phyloP scores from a whole-genome alignment of 2,888 invertebrate species.

The Dolichomitus sp. region DNA sequence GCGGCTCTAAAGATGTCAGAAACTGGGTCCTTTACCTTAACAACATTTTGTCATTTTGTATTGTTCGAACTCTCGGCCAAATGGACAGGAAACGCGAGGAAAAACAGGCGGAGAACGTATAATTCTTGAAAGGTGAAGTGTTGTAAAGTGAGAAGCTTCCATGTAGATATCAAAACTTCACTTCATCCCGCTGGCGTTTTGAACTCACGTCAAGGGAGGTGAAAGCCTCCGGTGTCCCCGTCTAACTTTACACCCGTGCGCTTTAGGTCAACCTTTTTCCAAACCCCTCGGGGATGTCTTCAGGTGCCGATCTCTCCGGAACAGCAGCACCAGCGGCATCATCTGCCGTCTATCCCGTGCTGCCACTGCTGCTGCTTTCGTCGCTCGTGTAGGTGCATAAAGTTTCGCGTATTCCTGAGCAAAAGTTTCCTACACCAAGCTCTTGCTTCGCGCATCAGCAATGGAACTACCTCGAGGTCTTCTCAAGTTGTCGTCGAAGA shows the following conservation, averaged over 20 bases:
- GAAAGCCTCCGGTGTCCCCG: conserved; percentile 57
- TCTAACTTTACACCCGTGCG: conserved; percentile 62
- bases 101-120: conserved; percentile 25
- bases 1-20: background rate
- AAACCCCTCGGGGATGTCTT: conserved; percentile 50
- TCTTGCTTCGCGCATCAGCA: conserved; percentile 20
- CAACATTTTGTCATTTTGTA: background rate
- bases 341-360: conserved; percentile 35
- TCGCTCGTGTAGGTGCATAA: conserved; percentile 60
- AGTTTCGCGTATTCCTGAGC: conserved; percentile 61
- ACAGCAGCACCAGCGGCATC: conserved; percentile 11
- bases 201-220: conserved; percentile 37
- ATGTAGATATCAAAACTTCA: conserved; percentile 48
- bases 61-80: background rate
- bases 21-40: background rate
- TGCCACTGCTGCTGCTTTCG: conserved; percentile 48
- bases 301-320: conserved; percentile 43
- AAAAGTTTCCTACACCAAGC: conserved; percentile 66
- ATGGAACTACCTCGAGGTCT: conserved; percentile 48
- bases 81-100: background rate
- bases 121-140: conserved; percentile 4
- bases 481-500: conserved; percentile 51
- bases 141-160: conserved; percentile 20
- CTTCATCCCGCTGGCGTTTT: conserved; percentile 44
- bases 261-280: conserved; percentile 53